These are phyloP conservation scores for Physocephala rufipes DNA, from an alignment of 2,888 invertebrate species.

Conservation along the genomic window DNA sequence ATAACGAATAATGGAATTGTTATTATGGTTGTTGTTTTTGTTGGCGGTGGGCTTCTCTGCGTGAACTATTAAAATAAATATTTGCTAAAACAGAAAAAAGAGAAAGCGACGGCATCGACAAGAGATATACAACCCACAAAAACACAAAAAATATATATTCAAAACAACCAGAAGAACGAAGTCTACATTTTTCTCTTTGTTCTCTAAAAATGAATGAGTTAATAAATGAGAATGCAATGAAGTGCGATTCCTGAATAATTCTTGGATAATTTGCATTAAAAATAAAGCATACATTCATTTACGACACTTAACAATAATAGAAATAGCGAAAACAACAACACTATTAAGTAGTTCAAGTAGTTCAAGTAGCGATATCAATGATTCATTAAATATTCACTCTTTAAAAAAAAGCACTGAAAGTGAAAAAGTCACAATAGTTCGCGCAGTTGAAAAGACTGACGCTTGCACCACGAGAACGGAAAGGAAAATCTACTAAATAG, in stretches of 20 bases:
- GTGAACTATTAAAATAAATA: too few species aligned
- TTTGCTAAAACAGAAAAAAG: too few species aligned
- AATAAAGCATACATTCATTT: conserved; percentile 3
- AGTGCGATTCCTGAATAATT: conserved; percentile 12
- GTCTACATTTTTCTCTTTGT: background rate
- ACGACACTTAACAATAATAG: background rate
- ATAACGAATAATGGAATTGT: background rate
- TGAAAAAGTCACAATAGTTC: background rate
- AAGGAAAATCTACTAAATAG: too few species aligned
- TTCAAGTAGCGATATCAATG: conserved; percentile 16
- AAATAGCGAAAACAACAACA: background rate
- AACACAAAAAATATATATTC: too few species aligned
- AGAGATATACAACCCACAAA: too few species aligned
- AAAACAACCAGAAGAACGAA: too few species aligned
- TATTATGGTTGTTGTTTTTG: too few species aligned
- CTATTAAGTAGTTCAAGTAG: conserved; percentile 6
- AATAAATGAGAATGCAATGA: conserved; percentile 3
- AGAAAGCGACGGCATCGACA: too few species aligned
- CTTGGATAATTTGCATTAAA: conserved; percentile 18
- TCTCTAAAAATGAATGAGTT: background rate
- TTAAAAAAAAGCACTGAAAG: conserved; percentile 9
- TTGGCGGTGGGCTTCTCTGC: too few species aligned
- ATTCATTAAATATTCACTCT: conserved; percentile 25
- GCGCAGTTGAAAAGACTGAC: too few species aligned
- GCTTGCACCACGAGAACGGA: too few species aligned